Evolutionary conservation across 2,797 vertebrate genomes (phyloP).

Genomic region (Halcyon leucocephala): DNA sequence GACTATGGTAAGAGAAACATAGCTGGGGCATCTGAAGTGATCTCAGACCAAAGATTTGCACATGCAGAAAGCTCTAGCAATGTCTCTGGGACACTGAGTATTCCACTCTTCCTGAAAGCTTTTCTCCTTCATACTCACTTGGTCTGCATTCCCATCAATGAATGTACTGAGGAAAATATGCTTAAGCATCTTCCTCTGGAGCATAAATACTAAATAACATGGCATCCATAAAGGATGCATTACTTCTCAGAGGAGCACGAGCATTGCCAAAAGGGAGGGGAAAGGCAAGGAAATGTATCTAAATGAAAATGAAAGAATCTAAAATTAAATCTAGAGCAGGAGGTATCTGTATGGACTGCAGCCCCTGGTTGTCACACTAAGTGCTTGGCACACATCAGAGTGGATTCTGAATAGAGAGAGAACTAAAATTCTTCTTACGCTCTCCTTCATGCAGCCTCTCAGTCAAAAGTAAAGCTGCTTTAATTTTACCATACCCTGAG

Average conservation of each 20-base stretch:
- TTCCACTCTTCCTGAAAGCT: neutral
- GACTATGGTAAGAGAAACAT: neutral
- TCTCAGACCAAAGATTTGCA: neutral
- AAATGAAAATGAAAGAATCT: neutral
- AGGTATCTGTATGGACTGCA: neutral
- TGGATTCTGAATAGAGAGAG: neutral
- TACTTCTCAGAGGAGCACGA: neutral
- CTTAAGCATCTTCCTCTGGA: neutral
- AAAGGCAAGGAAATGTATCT: rapidly evolving
- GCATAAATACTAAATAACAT: neutral
- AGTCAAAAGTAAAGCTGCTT: neutral
- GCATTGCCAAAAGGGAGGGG: neutral
- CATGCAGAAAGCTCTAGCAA: neutral
- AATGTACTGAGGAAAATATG: neutral
- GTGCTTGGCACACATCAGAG: rapidly evolving
- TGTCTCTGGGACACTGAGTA: neutral
- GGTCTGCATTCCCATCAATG: rapidly evolving
- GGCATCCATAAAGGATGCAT: neutral
- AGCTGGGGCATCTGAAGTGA: neutral
- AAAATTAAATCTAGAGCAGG: neutral
- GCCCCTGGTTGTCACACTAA: neutral
- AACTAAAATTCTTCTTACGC: neutral
- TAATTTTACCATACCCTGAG: neutral
- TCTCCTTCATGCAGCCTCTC: neutral
- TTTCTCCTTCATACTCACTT: neutral